phyloP scores from a whole-genome alignment of 2,888 invertebrate species.

The Thelaira solivaga region DNA sequence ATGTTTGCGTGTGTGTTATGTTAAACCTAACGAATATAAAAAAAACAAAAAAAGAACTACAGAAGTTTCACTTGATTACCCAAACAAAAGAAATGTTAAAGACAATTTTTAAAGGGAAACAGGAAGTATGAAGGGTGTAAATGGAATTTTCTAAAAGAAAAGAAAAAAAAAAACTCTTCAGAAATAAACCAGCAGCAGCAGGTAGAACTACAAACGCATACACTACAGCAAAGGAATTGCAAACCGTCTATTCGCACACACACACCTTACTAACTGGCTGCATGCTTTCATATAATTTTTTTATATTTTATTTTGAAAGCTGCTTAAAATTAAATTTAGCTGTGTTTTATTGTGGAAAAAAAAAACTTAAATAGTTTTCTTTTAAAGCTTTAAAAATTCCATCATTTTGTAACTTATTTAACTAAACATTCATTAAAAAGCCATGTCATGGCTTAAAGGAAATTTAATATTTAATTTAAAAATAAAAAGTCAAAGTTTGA shows the following conservation, averaged over 20 bases:
- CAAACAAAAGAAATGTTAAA: background rate
- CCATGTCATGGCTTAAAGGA: too few relatives aligned
- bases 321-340: conserved; percentile 16
- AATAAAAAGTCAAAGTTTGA: too few relatives aligned
- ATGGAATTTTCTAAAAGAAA: conserved; percentile 31
- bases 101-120: conserved; percentile 39
- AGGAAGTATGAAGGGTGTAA: conserved; percentile 58
- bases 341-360: too few relatives aligned
- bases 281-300: background rate
- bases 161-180: conserved; percentile 11
- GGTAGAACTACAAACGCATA: conserved; percentile 5
- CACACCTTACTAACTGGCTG: background rate
- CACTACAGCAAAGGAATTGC: conserved; percentile 9
- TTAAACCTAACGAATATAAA: background rate
- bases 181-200: conserved; percentile 31
- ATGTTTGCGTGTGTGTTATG: background rate
- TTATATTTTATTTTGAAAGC: background rate
- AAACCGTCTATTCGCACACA: background rate
- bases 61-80: conserved; percentile 31
- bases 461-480: too few relatives aligned
- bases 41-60: background rate
- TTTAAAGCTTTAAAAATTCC: too few relatives aligned
- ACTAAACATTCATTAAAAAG: too few relatives aligned
- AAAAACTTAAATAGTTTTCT: too few relatives aligned
- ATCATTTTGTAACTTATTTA: background rate